Percentiles rank a stretch among this genome's conserved stretches.
These are phyloP conservation scores for Caenorhabditis elegans DNA, from an alignment of 1,140 invertebrate genomes.

Conservation along the genomic window DNA sequence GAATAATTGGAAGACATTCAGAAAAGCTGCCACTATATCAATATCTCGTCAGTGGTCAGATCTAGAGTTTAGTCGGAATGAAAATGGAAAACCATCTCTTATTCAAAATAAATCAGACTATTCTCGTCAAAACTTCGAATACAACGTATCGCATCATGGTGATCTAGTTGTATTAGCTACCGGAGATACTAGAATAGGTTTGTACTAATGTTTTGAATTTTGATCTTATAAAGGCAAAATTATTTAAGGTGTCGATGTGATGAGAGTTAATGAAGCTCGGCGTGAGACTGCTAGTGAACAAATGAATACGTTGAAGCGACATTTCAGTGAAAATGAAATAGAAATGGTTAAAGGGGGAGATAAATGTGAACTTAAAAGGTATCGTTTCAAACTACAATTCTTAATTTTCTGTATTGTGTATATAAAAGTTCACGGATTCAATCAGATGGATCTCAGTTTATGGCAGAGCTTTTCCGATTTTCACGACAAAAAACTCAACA, in stretches of 20 bases:
- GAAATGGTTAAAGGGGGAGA: neutral
- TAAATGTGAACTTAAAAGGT: neutral
- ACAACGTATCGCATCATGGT: conserved; percentile 36
- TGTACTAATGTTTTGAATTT: neutral
- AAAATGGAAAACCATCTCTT: conserved; percentile 30
- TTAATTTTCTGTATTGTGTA: no score
- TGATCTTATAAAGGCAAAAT: neutral
- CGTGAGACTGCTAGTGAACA: neutral
- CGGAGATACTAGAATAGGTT: neutral
- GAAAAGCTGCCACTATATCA: neutral
- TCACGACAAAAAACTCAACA: no score
- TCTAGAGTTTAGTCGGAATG: neutral
- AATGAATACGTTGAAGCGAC: neutral
- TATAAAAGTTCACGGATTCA: no score
- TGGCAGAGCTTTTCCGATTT: no score
- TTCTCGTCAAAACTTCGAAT: neutral
- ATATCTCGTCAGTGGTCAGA: neutral
- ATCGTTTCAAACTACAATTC: neutral
- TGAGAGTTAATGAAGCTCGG: conserved; percentile 30
- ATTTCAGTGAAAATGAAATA: conserved; percentile 24
- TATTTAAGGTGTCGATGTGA: conserved; percentile 37
- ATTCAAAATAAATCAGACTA: neutral
- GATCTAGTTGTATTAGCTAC: conserved; percentile 36
- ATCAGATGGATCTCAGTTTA: no score
- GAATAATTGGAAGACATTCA: neutral